phyloP scores from a whole-genome alignment of 1,140 invertebrate genomes.

The Drosophila orosa region DNA sequence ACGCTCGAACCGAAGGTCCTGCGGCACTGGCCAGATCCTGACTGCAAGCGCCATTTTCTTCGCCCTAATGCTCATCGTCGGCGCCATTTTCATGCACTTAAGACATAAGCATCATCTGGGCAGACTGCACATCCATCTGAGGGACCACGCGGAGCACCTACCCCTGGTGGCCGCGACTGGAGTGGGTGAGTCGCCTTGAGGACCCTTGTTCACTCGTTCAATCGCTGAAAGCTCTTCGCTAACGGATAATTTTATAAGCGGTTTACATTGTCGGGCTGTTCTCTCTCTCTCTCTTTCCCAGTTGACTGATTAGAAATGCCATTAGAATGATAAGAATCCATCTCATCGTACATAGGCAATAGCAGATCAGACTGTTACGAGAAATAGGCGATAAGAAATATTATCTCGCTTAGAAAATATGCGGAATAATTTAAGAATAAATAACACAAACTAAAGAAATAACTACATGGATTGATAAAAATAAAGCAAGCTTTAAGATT shows the following conservation, averaged over 20 bases:
- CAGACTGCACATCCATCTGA: slow-evolving; percentile 43
- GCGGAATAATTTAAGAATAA: neutral
- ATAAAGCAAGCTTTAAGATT: neutral
- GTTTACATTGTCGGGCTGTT: slow-evolving; percentile 8
- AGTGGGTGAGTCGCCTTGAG: slow-evolving; percentile 33
- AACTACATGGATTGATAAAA: neutral
- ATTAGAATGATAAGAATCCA: slow-evolving; percentile 11
- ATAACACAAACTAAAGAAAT: neutral
- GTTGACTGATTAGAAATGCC: slow-evolving; percentile 39
- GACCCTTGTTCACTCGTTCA: slow-evolving; percentile 22
- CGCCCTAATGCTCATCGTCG: slow-evolving; percentile 59
- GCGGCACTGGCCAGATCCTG: slow-evolving; percentile 26
- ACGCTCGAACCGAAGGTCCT: slow-evolving; percentile 10
- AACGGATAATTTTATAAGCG: slow-evolving; percentile 30
- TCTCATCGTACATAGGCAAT: slow-evolving; percentile 1
- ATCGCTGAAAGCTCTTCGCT: slow-evolving; percentile 17
- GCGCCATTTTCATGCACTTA: slow-evolving; percentile 68
- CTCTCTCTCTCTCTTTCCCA: slow-evolving; percentile 23
- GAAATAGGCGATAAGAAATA: slow-evolving; percentile 1
- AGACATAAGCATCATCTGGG: slow-evolving; percentile 68
- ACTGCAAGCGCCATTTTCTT: slow-evolving; percentile 49
- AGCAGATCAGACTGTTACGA: slow-evolving; percentile 10
- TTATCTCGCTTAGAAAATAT: too few species aligned
- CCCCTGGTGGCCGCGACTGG: slow-evolving; percentile 19
- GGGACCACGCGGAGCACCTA: slow-evolving; percentile 1